Evolutionary conservation across 2,888 invertebrate genomes (phyloP).

Genomic region (Heteromurus nitidus): DNA sequence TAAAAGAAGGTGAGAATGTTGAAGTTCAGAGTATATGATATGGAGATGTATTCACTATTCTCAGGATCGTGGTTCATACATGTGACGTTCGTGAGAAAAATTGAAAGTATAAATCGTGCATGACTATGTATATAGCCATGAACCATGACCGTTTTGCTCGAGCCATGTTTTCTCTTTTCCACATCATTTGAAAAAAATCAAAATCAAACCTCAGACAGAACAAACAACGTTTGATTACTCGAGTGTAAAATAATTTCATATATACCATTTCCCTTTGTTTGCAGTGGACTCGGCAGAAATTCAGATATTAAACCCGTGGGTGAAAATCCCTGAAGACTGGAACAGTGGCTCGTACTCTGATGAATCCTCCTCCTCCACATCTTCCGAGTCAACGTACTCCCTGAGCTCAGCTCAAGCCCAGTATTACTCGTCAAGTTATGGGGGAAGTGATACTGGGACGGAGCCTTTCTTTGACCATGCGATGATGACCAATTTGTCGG

Average conservation of each 20-base stretch:
- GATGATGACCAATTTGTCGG: constrained; percentile 73
- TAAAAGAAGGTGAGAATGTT: too few species aligned
- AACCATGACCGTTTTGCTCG: too few species aligned
- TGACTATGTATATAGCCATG: too few species aligned
- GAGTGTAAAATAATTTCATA: neutral
- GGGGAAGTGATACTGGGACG: constrained; percentile 47
- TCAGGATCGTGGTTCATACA: too few species aligned
- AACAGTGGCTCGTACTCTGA: constrained; percentile 66
- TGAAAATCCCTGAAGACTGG: constrained; percentile 72
- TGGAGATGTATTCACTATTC: too few species aligned
- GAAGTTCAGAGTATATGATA: too few species aligned
- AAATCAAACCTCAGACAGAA: too few species aligned
- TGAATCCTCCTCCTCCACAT: constrained; percentile 66
- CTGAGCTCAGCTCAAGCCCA: constrained; percentile 64
- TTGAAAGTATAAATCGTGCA: too few species aligned
- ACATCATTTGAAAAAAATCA: too few species aligned
- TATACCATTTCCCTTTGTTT: constrained; percentile 22
- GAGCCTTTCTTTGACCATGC: constrained; percentile 73
- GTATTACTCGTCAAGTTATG: constrained; percentile 54
- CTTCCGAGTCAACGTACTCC: constrained; percentile 59
- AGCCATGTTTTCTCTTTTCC: too few species aligned
- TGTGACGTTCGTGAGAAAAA: too few species aligned
- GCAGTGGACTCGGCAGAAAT: constrained; percentile 71
- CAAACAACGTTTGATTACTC: too few species aligned
- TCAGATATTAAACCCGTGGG: constrained; percentile 72